These are phyloP conservation scores for Paramisgurnus dabryanus DNA, from an alignment of 2,113 vertebrate species.

Conservation along the genomic window DNA sequence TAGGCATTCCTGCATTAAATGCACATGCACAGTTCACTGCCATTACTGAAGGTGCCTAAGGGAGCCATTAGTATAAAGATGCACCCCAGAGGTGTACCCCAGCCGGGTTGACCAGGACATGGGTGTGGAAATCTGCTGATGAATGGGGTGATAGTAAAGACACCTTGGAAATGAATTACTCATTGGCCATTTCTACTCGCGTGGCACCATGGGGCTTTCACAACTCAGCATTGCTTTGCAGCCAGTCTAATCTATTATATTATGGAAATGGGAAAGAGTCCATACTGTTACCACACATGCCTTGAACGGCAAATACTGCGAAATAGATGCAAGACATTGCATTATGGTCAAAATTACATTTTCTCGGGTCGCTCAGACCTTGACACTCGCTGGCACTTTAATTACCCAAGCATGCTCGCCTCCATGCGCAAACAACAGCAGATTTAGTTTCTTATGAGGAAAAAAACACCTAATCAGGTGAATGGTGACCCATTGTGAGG, in stretches of 20 bases:
- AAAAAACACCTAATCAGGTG: conserved; percentile 30
- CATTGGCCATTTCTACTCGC: conserved; percentile 9
- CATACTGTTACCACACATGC: conserved; percentile 16
- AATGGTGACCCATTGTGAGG: neutral
- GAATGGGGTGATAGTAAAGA: conserved; percentile 43
- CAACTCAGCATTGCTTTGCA: conserved; percentile 30
- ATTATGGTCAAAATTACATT: neutral
- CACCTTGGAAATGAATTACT: conserved; percentile 36
- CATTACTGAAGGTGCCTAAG: neutral
- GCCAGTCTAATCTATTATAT: conserved; percentile 37
- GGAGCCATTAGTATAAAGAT: conserved; percentile 37
- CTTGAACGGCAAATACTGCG: conserved; percentile 11
- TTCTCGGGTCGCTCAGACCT: neutral
- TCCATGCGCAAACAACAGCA: neutral
- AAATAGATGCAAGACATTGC: neutral
- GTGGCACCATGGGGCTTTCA: conserved; percentile 47
- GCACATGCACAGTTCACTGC: conserved; percentile 4
- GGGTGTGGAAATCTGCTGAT: conserved; percentile 45
- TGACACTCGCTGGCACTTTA: neutral
- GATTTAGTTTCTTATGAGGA: conserved; percentile 24
- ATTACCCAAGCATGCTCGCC: neutral
- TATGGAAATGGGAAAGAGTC: conserved; percentile 11
- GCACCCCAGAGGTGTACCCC: conserved; percentile 16
- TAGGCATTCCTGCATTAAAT: conserved; percentile 8
- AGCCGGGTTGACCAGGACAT: neutral